Base-by-base conservation (phyloP, 2,113 vertebrate genomes). In the Corydoras sp. region DNA sequence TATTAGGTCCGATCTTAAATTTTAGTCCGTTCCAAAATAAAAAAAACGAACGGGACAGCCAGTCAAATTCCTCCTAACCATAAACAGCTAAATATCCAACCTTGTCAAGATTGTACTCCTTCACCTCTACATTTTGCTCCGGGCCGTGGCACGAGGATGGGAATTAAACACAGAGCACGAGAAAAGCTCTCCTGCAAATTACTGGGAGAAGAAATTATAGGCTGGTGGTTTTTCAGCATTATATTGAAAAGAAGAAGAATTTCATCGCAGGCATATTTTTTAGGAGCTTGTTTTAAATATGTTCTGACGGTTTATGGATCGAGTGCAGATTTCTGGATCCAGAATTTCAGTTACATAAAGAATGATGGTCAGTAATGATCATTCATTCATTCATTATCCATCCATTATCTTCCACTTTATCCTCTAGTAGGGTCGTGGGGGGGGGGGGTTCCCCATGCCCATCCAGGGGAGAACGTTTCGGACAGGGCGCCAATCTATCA, bases 151-250 rank as follows among this genome's bases (percentile, higher is more conserved):
- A n/a, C 63, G 53, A 63, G 31, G 32, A 58, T 50, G 49, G n/a
- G 65, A 63, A 58, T 50, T 48, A 64, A 68, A 72, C 69, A 58
- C 29, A 35, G 65, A 2, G 14, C 64, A 58, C 32, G 24, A 60
- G 62, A 60, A 32, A 48, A 61, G 58, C 48, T 14, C 35, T 30
- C 51, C 29, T 43, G 58, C 51, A 55, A 61, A 69, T 73, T 68
- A 59, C 59, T 48, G 43, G 61, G 58, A 58, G 48, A 43, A 69
- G 63, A 59, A 69, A 69, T 70, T 54, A 53, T 54, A 75, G 48
- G 55, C 32, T 69, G 35, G 55, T 18, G 35, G 49, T 63, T 73
- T 77, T 54, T 10, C 60, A 49, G 29, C 30, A 12, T 58, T 43
- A 64, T 65, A 64, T 68, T 65, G 48, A 54, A 63, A 68, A 64